Evolutionary conservation across 2,113 vertebrate genomes (phyloP), one percentile per base, ranked within the genome.

Genomic region (Rhipidura dahli): DNA sequence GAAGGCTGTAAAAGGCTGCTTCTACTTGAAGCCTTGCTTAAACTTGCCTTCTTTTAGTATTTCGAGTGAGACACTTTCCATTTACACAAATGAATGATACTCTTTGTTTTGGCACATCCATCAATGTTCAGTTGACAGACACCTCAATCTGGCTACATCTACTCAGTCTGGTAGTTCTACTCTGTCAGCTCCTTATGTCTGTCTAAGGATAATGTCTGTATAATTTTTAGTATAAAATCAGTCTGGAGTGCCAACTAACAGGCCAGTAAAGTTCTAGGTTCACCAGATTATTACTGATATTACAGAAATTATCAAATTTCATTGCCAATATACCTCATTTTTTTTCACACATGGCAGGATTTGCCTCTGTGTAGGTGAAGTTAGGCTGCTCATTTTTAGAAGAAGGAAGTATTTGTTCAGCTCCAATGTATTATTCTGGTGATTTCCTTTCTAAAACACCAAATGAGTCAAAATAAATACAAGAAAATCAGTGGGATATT

Each of bases 391-490:
- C 72, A 42, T 83, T 96, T 89, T 89, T 80, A 47, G 72, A 86
- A 87, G 28, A 28, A 61, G 42, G 31, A 77, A 77, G 66, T 65
- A 82, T 59, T 91, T 91, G 8, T 59, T 92, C 70, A 37, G 26
- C 85, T 79, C 39, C 27, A 70, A 40, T 2, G 4, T 40, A 54
- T 61, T 63, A 65, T 79, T 94, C 51, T 11, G 6, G 44, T 11
- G 3, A 85, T 91, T 94, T 92, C 70, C 83, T 85, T 89, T 89
- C 35, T 89, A 83, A 95, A 95, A 83, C 37, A 91, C 7, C 39
- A 60, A 83, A 82, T 13, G 35, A 92, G 10, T 84, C 71, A 91
- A 95, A 89, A 92, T 13, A 95, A 97, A 96, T 82, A 69, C 15
- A 66, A 73, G 64, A 89, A 95, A 94, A 77, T 47, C 70, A 80